Conservation (phyloP, 2,797 vertebrate genomes). For the Rhincodon typus region DNA sequence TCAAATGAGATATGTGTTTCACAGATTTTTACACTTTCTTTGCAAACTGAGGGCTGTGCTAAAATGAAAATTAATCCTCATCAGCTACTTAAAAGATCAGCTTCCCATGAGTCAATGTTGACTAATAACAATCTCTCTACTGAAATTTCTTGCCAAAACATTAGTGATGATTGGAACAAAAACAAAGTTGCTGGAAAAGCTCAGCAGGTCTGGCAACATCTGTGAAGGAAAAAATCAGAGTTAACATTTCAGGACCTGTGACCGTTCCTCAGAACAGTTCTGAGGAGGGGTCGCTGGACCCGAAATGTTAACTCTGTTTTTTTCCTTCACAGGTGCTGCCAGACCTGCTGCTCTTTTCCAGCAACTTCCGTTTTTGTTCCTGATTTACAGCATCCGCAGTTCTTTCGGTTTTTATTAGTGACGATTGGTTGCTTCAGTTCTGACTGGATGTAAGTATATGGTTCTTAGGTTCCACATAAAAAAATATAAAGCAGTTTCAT, state of each 20-base stretch:
- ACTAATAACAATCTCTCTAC: background rate
- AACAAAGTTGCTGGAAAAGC: too few species aligned
- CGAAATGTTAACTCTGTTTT: background rate
- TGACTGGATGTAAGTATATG: background rate
- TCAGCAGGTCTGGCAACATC: too few species aligned
- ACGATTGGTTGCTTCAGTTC: background rate
- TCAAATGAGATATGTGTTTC: background rate
- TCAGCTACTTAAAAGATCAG: background rate
- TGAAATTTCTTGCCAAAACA: background rate
- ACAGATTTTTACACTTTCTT: background rate
- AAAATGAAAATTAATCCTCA: background rate
- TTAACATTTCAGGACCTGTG: too few species aligned
- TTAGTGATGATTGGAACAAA: background rate
- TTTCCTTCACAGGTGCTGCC: too few species aligned
- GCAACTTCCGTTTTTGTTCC: too few species aligned
- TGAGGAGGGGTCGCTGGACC: too few species aligned
- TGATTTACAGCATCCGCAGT: too few species aligned
- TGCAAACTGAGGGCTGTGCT: background rate
- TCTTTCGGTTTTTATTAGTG: background rate
- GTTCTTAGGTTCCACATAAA: background rate
- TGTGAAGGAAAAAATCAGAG: too few species aligned
- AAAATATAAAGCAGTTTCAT: background rate
- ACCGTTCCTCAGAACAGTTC: background rate
- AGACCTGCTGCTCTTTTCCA: too few species aligned
- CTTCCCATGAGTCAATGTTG: background rate